phyloP scores from a whole-genome alignment of 2,797 vertebrate species.

The Neosilurus hyrtlii region DNA sequence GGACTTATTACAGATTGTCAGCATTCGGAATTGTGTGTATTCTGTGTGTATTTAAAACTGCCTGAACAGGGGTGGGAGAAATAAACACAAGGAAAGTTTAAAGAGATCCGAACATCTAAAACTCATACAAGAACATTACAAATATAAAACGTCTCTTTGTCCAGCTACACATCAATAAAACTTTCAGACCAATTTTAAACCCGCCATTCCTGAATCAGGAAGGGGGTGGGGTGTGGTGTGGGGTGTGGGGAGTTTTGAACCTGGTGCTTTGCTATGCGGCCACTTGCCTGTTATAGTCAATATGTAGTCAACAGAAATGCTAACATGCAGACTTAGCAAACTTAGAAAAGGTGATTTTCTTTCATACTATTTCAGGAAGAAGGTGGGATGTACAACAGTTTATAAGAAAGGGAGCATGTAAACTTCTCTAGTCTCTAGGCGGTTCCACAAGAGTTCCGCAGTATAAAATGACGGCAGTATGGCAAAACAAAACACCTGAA shows the following conservation, averaged over 20 bases:
- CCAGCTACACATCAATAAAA: constrained; percentile 9
- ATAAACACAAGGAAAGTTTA: not conserved
- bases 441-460: no score
- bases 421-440: not conserved
- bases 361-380: not conserved
- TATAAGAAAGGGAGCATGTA: not conserved
- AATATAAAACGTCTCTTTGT: not conserved
- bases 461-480: no score
- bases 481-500: no score
- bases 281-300: not conserved
- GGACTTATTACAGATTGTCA: constrained; percentile 49
- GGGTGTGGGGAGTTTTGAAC: not conserved
- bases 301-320: not conserved
- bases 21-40: constrained; percentile 40
- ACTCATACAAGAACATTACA: not conserved
- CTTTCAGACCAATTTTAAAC: not conserved
- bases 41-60: not conserved
- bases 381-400: not conserved
- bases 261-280: not conserved
- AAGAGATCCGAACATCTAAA: not conserved
- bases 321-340: not conserved
- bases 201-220: not conserved
- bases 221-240: no score
- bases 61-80: constrained; percentile 5
- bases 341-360: not conserved